Evolutionary conservation across 2,797 vertebrate genomes (phyloP), one percentile per base, ranked within the genome.

Genomic region (Neostethus bicornis): DNA sequence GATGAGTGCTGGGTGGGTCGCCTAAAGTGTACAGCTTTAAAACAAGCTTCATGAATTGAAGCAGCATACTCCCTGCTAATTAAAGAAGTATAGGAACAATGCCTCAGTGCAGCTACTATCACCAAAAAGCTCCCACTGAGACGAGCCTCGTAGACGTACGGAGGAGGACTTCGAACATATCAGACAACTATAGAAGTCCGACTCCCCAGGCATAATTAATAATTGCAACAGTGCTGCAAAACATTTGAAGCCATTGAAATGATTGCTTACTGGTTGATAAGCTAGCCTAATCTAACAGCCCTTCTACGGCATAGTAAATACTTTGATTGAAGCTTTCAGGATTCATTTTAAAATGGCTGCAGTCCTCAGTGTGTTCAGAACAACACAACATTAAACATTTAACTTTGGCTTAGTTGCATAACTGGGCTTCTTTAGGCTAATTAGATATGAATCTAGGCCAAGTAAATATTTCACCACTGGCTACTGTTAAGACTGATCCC

Each of bases 371-470:
- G 67, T 60, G 49, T 72, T 72, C 64, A 63, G 66, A 84, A 87
- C 74, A 83, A 85, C 82, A 71, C 66, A 34, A 17, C 73, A 86
- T 88, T 77, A 89, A 88, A 85, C 71, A 84, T 89, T 85, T 53
- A 87, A 68, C 65, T 61, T n/a, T 2, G 50, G 28, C 59, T 70
- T 41, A 39, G 60, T 85, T 89, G 70, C 61, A 42, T 84, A 88
- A 89, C 69, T 70, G 31, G 47, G 71, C 51, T 82, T 87, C 81
- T 85, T 87, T 80, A 74, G 75, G 51, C 83, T 80, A 69, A 85
- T 90, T 86, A 82, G 65, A 78, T 82, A 86, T 90, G 85, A 88
- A 90, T 90, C 78, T 84, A 83, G 87, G 87, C 67, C 77, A 61
- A 80, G 81, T 87, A 86, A 89, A 89, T 89, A 89, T 88, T 85